A percentile compares a stretch with the other conserved stretches of the same genome.
Conservation (phyloP, 2,797 vertebrate genomes). For the Leuciscus waleckii region DNA sequence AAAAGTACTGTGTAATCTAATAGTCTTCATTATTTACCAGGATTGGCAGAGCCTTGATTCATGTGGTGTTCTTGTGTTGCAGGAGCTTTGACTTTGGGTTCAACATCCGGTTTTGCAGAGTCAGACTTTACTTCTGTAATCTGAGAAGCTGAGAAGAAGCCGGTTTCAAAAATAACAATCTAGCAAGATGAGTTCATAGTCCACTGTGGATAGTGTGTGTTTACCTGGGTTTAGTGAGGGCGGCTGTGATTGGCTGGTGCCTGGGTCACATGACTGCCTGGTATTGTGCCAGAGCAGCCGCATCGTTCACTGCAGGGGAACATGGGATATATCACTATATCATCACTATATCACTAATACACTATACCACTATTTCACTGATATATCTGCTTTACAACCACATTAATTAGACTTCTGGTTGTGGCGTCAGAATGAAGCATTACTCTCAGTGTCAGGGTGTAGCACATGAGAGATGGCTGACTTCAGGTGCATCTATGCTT, state of each 20-base stretch:
- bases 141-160: slow-evolving; percentile 46
- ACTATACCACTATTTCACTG: not conserved
- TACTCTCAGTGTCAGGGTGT: not conserved
- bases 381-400: not conserved
- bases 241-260: slow-evolving; percentile 11
- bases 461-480: not conserved
- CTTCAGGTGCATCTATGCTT: not conserved
- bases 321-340: not conserved
- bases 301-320: slow-evolving; percentile 69
- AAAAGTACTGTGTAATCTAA: not conserved
- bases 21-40: slow-evolving; percentile 3
- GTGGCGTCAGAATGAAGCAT: not conserved
- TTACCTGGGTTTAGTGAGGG: slow-evolving; percentile 54
- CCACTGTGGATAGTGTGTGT: not conserved
- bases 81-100: slow-evolving; percentile 24
- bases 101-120: not conserved
- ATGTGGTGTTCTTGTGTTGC: not conserved
- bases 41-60: slow-evolving; percentile 5
- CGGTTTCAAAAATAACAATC: not conserved
- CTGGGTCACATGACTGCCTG: slow-evolving; percentile 24
- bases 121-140: slow-evolving; percentile 50
- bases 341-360: not conserved
- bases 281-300: slow-evolving; percentile 6
- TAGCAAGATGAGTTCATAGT: too few relatives aligned
- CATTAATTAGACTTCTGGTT: not conserved